These are phyloP conservation scores for Ptychadena robeensis DNA, from an alignment of 2,797 vertebrate species.

Conservation along the genomic window DNA sequence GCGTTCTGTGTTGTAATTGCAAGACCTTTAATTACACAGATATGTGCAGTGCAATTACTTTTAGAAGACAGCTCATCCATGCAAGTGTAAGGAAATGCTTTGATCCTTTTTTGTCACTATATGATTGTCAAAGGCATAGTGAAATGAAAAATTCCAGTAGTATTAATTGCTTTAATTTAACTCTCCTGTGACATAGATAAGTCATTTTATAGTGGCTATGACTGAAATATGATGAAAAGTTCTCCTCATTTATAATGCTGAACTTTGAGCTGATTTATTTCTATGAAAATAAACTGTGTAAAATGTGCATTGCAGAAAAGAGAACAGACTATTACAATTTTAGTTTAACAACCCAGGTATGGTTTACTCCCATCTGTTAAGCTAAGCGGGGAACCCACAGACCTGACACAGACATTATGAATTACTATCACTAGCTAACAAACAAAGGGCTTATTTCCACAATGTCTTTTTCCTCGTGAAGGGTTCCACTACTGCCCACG, in stretches of 20 bases:
- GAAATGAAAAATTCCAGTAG: slow-evolving; percentile 42
- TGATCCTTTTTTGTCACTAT: slow-evolving; percentile 40
- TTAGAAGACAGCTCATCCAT: slow-evolving; percentile 26
- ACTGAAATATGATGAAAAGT: slow-evolving; percentile 21
- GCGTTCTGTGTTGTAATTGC: slow-evolving; percentile 39
- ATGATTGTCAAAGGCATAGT: slow-evolving; percentile 40
- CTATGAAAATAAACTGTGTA: not conserved
- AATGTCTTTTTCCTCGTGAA: too few relatives aligned
- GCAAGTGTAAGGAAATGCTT: slow-evolving; percentile 34
- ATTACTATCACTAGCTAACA: too few relatives aligned
- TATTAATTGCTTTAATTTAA: slow-evolving; percentile 49
- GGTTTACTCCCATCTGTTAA: too few relatives aligned
- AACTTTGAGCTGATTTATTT: slow-evolving; percentile 15
- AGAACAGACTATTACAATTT: not conserved
- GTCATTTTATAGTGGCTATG: slow-evolving; percentile 9
- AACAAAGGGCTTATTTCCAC: too few relatives aligned
- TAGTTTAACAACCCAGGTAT: too few relatives aligned
- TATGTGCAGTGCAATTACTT: slow-evolving; percentile 28
- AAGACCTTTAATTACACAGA: slow-evolving; percentile 47
- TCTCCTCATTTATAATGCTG: slow-evolving; percentile 15
- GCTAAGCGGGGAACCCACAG: too few relatives aligned
- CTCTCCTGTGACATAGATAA: slow-evolving; percentile 40
- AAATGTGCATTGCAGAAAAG: not conserved
- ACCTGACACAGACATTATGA: too few relatives aligned
- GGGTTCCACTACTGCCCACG: too few relatives aligned